phyloP scores from a whole-genome alignment of 2,113 vertebrate genomes.

The Melanerpes formicivorus region DNA sequence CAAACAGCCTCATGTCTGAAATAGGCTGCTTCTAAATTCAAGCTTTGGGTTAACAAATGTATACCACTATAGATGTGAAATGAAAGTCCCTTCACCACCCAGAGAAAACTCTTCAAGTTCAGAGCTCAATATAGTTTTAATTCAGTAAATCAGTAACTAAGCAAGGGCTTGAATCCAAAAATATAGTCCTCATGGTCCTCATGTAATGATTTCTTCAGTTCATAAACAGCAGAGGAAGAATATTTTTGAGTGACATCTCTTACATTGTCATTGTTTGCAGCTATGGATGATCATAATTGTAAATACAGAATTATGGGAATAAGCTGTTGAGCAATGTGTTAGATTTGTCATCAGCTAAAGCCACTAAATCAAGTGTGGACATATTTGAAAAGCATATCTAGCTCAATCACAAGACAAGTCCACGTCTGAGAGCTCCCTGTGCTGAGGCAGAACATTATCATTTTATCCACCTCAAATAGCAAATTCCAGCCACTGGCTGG shows the following conservation, averaged over 20 bases:
- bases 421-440: not conserved
- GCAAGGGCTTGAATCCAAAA: not conserved
- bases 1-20: not conserved
- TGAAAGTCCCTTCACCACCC: not conserved
- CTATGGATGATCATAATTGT: not conserved
- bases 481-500: not conserved
- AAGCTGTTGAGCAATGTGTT: not conserved
- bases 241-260: not conserved
- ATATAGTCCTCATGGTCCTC: rapidly evolving
- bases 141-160: not conserved
- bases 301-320: not conserved
- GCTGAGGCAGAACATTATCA: not conserved
- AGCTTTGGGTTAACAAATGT: not conserved
- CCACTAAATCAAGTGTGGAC: not conserved
- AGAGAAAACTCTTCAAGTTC: not conserved
- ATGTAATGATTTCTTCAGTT: not conserved
- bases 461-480: not conserved
- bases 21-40: not conserved
- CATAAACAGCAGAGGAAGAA: not conserved
- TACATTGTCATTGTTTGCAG: not conserved
- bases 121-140: rapidly evolving
- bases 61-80: not conserved
- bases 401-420: not conserved
- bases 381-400: not conserved
- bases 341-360: not conserved